Conservation (phyloP, 2,888 invertebrate genomes). For the Chloroclystis v-ata region DNA sequence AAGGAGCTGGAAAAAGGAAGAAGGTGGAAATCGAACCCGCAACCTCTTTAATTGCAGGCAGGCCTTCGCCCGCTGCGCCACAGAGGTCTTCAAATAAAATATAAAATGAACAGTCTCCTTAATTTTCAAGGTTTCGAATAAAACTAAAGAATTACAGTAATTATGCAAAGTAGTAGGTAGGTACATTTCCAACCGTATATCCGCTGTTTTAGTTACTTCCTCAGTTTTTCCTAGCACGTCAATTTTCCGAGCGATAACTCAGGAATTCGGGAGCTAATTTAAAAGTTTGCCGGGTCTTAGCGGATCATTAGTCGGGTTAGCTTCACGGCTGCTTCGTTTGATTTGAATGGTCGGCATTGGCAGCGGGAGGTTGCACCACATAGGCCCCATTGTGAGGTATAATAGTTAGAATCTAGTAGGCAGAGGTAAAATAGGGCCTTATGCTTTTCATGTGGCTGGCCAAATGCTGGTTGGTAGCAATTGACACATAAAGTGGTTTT, state of each 20-base stretch:
- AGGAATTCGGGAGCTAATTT: slow-evolving; percentile 50
- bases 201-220: slow-evolving; percentile 7
- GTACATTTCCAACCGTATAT: background rate
- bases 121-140: too few relatives aligned
- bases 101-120: too few relatives aligned
- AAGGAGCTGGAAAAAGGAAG: background rate
- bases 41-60: background rate
- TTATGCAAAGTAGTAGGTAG: too few relatives aligned
- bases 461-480: too few relatives aligned
- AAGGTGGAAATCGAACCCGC: background rate
- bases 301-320: slow-evolving; percentile 35
- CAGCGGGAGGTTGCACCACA: too few relatives aligned
- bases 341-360: slow-evolving; percentile 7
- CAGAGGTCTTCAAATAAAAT: background rate
- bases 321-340: slow-evolving; percentile 7
- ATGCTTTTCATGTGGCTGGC: too few relatives aligned
- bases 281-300: slow-evolving; percentile 44
- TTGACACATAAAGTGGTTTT: too few relatives aligned
- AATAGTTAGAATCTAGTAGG: too few relatives aligned
- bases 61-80: background rate
- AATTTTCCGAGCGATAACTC: slow-evolving; percentile 52
- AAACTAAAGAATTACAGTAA: too few relatives aligned
- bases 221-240: slow-evolving; percentile 38
- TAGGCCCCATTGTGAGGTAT: too few relatives aligned
- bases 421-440: too few relatives aligned